phyloP scores from a whole-genome alignment of 2,797 vertebrate genomes.

The Cryptoprocta ferox region DNA sequence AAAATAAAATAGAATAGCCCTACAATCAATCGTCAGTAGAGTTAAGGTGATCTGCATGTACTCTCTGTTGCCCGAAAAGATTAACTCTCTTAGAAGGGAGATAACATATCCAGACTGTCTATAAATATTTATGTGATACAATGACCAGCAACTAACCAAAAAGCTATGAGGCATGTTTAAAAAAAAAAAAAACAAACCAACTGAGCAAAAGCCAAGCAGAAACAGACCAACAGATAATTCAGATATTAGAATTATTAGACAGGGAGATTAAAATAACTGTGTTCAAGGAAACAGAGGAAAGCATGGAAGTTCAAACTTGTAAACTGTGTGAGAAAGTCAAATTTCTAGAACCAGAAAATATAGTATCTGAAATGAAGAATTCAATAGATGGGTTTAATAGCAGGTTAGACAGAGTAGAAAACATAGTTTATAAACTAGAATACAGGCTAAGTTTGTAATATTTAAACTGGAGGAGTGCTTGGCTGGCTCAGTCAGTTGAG shows the following conservation, averaged over 20 bases:
- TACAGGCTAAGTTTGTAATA: background rate
- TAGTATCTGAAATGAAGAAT: background rate
- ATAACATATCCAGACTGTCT: background rate
- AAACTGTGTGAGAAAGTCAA: background rate
- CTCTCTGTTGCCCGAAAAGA: background rate
- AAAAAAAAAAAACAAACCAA: background rate
- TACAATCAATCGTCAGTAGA: slow-evolving; percentile 16
- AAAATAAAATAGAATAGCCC: background rate
- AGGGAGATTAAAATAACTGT: background rate
- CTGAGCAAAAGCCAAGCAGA: slow-evolving; percentile 11
- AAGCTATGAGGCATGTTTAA: background rate
- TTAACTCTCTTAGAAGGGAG: background rate
- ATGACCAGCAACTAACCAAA: background rate
- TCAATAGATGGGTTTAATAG: background rate
- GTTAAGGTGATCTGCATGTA: background rate
- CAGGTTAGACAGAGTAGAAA: background rate
- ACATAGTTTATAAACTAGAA: background rate
- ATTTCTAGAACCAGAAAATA: background rate
- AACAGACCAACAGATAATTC: background rate
- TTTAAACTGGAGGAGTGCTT: background rate
- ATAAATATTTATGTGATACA: background rate
- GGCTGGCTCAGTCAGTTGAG: too few species aligned
- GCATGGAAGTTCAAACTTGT: background rate
- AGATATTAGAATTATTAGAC: background rate
- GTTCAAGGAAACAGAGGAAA: background rate